Evolutionary conservation across 2,797 vertebrate species (phyloP).

Genomic region (Poeciliopsis infans): DNA sequence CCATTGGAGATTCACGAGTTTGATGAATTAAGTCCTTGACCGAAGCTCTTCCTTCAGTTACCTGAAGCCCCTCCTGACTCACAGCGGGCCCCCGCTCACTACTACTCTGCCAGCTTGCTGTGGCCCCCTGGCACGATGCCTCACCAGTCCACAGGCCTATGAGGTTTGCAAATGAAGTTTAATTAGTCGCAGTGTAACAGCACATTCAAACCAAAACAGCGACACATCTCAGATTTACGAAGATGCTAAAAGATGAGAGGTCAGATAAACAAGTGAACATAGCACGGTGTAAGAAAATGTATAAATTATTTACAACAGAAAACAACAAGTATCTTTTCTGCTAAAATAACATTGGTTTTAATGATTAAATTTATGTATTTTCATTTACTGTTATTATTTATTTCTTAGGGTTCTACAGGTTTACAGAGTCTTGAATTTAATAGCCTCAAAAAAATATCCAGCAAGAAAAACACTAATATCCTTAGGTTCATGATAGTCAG

Average conservation of each 20-base stretch:
- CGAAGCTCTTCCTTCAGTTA: constrained; percentile 79
- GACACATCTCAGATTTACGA: not conserved
- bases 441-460: not conserved
- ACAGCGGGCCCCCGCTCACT: constrained; percentile 93
- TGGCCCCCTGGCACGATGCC: constrained; percentile 88
- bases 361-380: not conserved
- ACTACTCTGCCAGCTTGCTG: constrained; percentile 91
- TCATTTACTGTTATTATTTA: not conserved
- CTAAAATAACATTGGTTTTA: not conserved
- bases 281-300: not conserved
- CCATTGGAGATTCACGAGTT: not conserved
- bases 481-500: not conserved
- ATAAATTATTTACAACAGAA: not conserved
- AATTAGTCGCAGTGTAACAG: not conserved
- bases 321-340: constrained; percentile 1
- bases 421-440: not conserved
- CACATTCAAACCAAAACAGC: not conserved
- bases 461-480: not conserved
- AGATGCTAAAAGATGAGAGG: not conserved
- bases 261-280: not conserved
- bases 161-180: constrained; percentile 80
- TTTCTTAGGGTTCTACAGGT: not conserved
- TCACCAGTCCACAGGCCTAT: constrained; percentile 91
- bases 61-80: constrained; percentile 93
- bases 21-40: constrained; percentile 62